A percentile compares a stretch with the other conserved stretches of the same genome.
phyloP scores from a whole-genome alignment of 2,888 invertebrate genomes.

The Pseudeuparius sepicola region DNA sequence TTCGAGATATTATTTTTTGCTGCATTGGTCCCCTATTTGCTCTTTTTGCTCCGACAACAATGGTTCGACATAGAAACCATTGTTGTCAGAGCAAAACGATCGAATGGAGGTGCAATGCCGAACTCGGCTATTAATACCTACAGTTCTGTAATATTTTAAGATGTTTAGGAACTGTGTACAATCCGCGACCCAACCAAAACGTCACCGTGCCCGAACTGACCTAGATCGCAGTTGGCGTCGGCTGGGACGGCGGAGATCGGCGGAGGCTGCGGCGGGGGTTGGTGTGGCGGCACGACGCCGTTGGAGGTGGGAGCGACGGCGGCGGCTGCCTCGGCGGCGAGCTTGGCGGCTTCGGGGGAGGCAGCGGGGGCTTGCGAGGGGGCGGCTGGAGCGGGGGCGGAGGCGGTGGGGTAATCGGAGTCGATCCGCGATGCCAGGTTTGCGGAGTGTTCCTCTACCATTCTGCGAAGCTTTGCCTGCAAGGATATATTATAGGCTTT shows the following conservation, averaged over 20 bases:
- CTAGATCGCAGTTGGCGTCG: constrained; percentile 25
- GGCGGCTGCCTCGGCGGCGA: constrained; percentile 9
- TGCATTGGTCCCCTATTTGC: no score
- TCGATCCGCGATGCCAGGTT: constrained; percentile 37
- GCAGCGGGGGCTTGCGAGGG: constrained; percentile 24
- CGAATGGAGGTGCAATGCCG: no score
- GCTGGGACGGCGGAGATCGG: constrained; percentile 25
- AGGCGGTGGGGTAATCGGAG: constrained; percentile 35
- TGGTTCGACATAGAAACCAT: no score
- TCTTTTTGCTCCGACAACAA: no score
- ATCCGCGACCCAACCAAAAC: no score
- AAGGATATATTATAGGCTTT: constrained; percentile 20
- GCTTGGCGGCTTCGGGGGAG: no score
- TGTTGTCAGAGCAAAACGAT: no score
- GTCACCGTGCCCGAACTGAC: constrained; percentile 16
- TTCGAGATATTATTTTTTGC: no score
- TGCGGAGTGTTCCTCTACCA: constrained; percentile 75
- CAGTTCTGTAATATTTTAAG: no score
- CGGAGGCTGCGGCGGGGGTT: no score
- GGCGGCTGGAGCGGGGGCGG: constrained; percentile 25
- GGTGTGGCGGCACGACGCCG: constrained; percentile 7
- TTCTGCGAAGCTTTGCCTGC: constrained; percentile 50
- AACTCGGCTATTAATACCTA: no score
- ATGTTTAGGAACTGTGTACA: no score
- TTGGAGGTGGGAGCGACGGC: constrained; percentile 28